Evolutionary conservation across 2,113 vertebrate genomes (phyloP).

Genomic region (Hippoglossus stenolepis): DNA sequence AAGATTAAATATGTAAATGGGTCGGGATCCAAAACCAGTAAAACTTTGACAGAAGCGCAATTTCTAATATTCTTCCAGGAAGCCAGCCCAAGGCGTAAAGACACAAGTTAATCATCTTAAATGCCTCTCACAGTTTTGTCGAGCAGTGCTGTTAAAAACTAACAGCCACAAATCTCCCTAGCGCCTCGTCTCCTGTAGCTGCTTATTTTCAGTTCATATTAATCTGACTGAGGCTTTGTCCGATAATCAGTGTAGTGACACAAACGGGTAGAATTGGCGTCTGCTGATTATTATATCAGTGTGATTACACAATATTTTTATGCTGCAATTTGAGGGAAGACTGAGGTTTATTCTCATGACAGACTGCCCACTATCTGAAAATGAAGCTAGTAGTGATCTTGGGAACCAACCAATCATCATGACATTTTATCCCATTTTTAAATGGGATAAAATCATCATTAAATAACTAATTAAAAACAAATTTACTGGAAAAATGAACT

Average conservation of each 20-base stretch:
- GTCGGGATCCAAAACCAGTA: constrained; percentile 30
- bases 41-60: constrained; percentile 43
- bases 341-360: not conserved
- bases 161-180: constrained; percentile 28
- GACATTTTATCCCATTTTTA: too few relatives aligned
- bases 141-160: constrained; percentile 14
- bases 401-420: too few relatives aligned
- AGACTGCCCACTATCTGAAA: too few relatives aligned
- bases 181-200: not conserved
- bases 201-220: not conserved
- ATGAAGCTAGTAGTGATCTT: too few relatives aligned
- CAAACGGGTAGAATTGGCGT: constrained; percentile 1
- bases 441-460: too few relatives aligned
- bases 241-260: not conserved
- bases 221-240: not conserved
- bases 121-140: constrained; percentile 32
- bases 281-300: not conserved
- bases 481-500: too few relatives aligned
- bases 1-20: constrained; percentile 58
- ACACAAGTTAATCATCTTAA: constrained; percentile 55
- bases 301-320: constrained; percentile 1
- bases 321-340: not conserved
- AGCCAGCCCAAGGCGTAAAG: constrained; percentile 37
- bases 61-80: constrained; percentile 47
- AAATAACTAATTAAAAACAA: too few relatives aligned